These are phyloP conservation scores for Chrysolina americana DNA, from an alignment of 2,888 invertebrate genomes.

Conservation along the genomic window DNA sequence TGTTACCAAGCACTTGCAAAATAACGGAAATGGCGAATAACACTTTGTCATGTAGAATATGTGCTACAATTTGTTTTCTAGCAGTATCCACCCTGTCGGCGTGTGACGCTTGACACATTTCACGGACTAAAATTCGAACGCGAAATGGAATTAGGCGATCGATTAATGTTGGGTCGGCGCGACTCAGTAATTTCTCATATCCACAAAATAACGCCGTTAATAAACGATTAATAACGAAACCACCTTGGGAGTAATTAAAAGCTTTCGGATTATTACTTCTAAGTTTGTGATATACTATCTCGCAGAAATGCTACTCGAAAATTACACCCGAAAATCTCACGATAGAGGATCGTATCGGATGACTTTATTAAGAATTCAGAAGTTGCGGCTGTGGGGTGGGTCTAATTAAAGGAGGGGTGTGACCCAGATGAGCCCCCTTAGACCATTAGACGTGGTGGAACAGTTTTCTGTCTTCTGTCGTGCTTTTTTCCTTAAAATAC, in stretches of 20 bases:
- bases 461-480: too few relatives aligned
- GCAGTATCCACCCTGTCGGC: neutral
- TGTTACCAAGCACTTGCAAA: too few relatives aligned
- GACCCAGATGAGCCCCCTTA: too few relatives aligned
- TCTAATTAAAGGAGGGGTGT: neutral
- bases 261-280: conserved; percentile 47
- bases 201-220: conserved; percentile 49
- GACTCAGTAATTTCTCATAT: conserved; percentile 49
- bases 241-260: conserved; percentile 52
- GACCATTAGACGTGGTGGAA: too few relatives aligned
- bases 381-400: neutral
- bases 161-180: conserved; percentile 48
- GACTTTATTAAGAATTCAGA: conserved; percentile 29
- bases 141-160: conserved; percentile 50
- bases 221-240: conserved; percentile 52
- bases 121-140: conserved; percentile 44
- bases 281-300: conserved; percentile 45
- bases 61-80: neutral
- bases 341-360: conserved; percentile 41
- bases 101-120: conserved; percentile 39
- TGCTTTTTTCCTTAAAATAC: too few relatives aligned
- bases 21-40: too few relatives aligned
- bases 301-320: conserved; percentile 39
- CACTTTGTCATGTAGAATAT: too few relatives aligned
- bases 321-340: conserved; percentile 40